Evolutionary conservation across 2,888 invertebrate species (phyloP), one percentile per base, ranked within the genome.

Genomic region (Heliconius hortense): DNA sequence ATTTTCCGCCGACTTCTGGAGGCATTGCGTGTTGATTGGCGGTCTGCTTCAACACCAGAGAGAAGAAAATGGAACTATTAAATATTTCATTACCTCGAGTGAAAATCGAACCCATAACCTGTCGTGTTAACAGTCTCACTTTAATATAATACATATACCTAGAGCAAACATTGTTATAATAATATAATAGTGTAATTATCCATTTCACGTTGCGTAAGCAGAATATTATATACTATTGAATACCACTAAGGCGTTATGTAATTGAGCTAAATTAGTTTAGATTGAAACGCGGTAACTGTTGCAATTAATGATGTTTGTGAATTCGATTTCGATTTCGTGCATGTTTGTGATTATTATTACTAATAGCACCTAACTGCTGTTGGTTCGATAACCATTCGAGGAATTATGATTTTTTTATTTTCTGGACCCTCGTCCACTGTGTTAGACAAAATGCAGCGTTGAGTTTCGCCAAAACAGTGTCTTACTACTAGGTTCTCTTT

Each of bases 251-350:
- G 21, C 53, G 28, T 53, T 56, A 56, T 11, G 53, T 56, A 69
- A 69, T 69, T 69, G 53, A 53, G n/a, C 69, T n/a, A n/a, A 7
- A 7, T 56, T 69, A 56, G 69, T n/a, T 56, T 26, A 56, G 53
- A n/a, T 69, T 69, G 53, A 48, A 53, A 69, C 15, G 13, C n/a
- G 21, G 28, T 66, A 66, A 56, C 56, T 69, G 31, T 11, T n/a
- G 4, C 21, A n/a, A 21, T 24, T 66, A 15, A 66, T 21, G 39
- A 66, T 66, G 66, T 39, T 39, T 24, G 39, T 24, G 10, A 39
- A 24, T 66, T 66, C 39, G 39, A 2, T 66, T 39, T n/a, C n/a
- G n/a, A n/a, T n/a, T 24, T 5, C n/a, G 39, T 15, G 39, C 24
- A 8, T 7, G 15, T 15, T 7, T 64, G 39, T 64, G 5, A 31